Evolutionary conservation across 1,140 invertebrate species (phyloP), one percentile per base, ranked within the genome.

Genomic region (Tyrophagus putrescentiae): DNA sequence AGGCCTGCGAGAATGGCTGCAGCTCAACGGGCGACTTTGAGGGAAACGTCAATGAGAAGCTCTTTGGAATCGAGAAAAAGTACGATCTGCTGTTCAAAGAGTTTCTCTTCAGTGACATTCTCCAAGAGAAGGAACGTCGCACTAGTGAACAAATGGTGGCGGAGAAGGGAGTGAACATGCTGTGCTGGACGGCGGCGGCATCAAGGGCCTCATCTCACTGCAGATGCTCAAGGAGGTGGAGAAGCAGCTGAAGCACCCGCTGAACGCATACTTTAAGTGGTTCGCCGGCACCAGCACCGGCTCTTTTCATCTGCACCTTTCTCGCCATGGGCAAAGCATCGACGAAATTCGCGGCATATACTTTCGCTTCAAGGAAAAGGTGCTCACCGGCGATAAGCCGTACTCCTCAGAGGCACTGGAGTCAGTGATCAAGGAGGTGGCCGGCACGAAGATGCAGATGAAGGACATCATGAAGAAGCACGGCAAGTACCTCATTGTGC

Each of bases 221-320:
- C 85, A 90, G 70, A 80, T 87, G 48, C 72, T 98, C 0, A 70
- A 88, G 16, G 87, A 86, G 67, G 73, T 98, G 27, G 88, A 96
- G 63, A 68, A 71, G 33, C 72, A 84, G 25, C 73, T 79, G 0
- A 79, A 75, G 45, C 13, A 18, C 13, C 86, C 89, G 0, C 80
- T 95, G 27, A 75, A 82, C 31, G 73, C 85, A 4, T 83, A 83
- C 68, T 98, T 98, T 72, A 93, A 98, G 71, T 98, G 93, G 92
- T 79, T 98, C 25, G 85, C 87, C 4, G 95, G 95, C 3, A 98
- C 95, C 1, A 95, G 90, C 60, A 98, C 94, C 1, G 94, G 94
- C 1, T 93, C 89, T 0, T 92, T 98, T 44, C 71, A 98, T 23
- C 88, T 90, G 0, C 71, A 94, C 0, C 87, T 80, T 21, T 65